Base-by-base conservation (phyloP, 2,888 invertebrate species). In the Zelleria hepariella region DNA sequence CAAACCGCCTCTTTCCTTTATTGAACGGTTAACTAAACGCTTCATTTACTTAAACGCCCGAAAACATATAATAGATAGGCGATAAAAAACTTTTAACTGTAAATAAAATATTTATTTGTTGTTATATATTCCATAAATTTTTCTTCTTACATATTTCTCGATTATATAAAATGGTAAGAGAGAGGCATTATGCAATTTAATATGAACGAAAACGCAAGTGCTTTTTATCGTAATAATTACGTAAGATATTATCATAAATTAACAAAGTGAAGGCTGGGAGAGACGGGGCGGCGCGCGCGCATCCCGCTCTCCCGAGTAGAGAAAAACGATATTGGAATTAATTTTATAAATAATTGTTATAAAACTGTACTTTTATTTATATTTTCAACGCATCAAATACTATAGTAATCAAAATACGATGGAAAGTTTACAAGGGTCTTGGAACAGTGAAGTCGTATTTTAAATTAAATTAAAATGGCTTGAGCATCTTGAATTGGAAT, bases 61-160 rank as follows among this genome's bases (percentile, higher is more conserved):
- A 78, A 70, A 68, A 77, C 77, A 84, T 72, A n/a, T 76, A 78
- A 85, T 87, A 86, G 85, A 82, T 86, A 86, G 86, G 86, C 78
- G 77, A 82, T 80, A 82, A 84, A 42, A 42, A 82, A 80, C 70
- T 76, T 79, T 84, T 80, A 75, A 80, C 77, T 88, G 87, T 88
- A 87, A 84, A 87, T 88, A 88, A 86, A 82, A 86, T 82, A 83
- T 85, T 86, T 86, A 88, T 88, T 88, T 87, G 81, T 80, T 86
- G 86, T 88, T 88, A 82, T 82, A 85, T 86, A 85, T 86, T 84
- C 85, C 82, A 81, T 82, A 80, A 80, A 78, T 73, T 77, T 82
- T 83, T 84, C 83, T 82, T 85, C 86, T 83, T 75, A 80, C 82
- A 81, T 81, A 82, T 80, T 86, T 86, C 82, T 86, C 81, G 77